A percentile compares a stretch with the other conserved stretches of the same genome.
Conservation (phyloP, 2,797 vertebrate genomes). For the Hafferia zeledoni region DNA sequence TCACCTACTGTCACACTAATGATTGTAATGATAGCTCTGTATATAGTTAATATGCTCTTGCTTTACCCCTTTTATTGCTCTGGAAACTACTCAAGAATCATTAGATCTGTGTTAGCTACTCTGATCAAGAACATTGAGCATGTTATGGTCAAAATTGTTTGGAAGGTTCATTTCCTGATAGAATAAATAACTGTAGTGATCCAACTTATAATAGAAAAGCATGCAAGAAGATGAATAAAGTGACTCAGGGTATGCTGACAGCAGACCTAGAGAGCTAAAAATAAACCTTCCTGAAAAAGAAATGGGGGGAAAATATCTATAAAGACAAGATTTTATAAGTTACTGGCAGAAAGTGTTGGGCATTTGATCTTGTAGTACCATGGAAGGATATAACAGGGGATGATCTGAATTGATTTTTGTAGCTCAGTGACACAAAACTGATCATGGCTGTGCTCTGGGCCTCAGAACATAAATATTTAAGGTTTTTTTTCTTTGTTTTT, state of each 20-base stretch:
- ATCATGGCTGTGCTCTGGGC: background rate
- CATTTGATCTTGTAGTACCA: background rate
- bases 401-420: background rate
- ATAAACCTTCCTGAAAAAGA: background rate
- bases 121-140: background rate
- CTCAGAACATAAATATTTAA: background rate
- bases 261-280: background rate
- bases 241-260: background rate
- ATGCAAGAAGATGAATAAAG: background rate
- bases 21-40: background rate
- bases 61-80: background rate
- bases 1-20: conserved; percentile 1
- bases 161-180: background rate
- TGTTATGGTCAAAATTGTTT: background rate
- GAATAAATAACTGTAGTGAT: background rate
- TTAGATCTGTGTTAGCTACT: background rate
- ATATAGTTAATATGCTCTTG: background rate
- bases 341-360: background rate
- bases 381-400: background rate
- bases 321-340: background rate
- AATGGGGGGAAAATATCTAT: background rate
- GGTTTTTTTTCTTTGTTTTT: background rate
- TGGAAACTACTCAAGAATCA: background rate
- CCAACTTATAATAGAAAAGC: rapidly evolving
- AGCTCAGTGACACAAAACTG: background rate